Base-by-base conservation (phyloP, 2,888 invertebrate genomes). In the Bellardia pandia region DNA sequence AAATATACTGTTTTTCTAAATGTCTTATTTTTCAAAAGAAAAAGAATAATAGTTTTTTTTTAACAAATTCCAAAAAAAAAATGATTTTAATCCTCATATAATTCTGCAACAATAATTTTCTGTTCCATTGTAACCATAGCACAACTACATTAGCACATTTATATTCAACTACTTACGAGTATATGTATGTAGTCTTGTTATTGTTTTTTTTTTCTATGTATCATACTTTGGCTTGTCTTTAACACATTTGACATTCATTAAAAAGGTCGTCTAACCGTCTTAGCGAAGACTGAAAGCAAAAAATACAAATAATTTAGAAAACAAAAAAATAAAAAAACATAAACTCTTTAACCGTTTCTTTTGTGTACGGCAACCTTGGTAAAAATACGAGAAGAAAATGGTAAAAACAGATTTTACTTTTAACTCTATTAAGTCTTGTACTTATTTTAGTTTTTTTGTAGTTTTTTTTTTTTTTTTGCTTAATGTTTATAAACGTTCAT, bases 181-280 rank as follows among this genome's bases (percentile, higher is more conserved):
- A 48, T 45, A 2, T 23, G 23, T 23, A 23, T 23, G 1, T 23
- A 23, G 23, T 23, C 23, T 45, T 48, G 56, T 56, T 23, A 51
- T 56, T 72, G 13, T 69, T 23, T 11, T 30, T 62, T 33, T 30
- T 33, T 56, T 42, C 45, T 51, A 40, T 62, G 1, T 53, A 62
- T 62, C 30, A 48, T 77, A n/a, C 33, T 80, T 48, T 82, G 71
- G 45, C 72, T 85, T 84, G 75, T 75, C 75, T 84, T 80, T 81
- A 84, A 62, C 76, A 80, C 69, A 84, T 86, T 87, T 81, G 80
- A 87, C 86, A 77, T 87, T 87, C 81, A 87, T 85, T 87, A 85
- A 77, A 81, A 85, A 87, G 84, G 86, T 87, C 86, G 80, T 85
- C 84, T 78, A 85, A 86, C 62, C 23, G 30, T 84, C 74, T 85